Evolutionary conservation across 2,797 vertebrate species (phyloP), one percentile per base, ranked within the genome.

Genomic region (Microctenopoma steveboyesi): DNA sequence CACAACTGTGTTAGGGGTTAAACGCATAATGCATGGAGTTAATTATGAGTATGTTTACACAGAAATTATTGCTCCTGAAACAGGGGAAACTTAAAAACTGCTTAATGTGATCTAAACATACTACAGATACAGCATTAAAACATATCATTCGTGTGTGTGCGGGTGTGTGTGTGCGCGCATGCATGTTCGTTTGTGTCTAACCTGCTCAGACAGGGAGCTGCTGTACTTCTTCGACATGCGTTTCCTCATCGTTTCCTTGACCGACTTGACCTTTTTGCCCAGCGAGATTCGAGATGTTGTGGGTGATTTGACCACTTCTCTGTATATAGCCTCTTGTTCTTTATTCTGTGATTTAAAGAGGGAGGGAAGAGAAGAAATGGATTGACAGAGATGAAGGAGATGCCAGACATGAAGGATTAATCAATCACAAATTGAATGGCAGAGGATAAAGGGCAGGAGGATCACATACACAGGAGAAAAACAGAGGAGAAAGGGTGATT

Each of bases 211-310:
- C 18, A 96, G 82, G 27, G 96, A 95, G 80, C 93, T 96, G 90
- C 94, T 96, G 51, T 98, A 99, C 82, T 98, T 99, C 92, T 98
- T 99, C 42, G 98, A 98, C 95, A 99, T 99, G 78, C 97, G 95
- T 81, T 98, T 99, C 93, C 96, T 97, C 97, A 99, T 98, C 0
- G 97, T 99, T 90, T 99, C 98, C 88, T 98, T 99, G 49, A 99
- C 98, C 0, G 97, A 99, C 85, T 97, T 99, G 86, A 99, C 98
- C 89, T 99, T 99, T 93, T 97, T 99, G 61, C 98, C 97, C 67
- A 99, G 93, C 49, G 98, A 99, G 88, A 98, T 98, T 52, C 98
- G 95, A 47, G 97, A 97, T 1, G 96, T 96, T 15, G 94, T 94
- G 27, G 97, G 98, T 4, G 98, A 99, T 82, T 98, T 98, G 79